Conservation (phyloP, 2,888 invertebrate species). For the Clunio marinus region DNA sequence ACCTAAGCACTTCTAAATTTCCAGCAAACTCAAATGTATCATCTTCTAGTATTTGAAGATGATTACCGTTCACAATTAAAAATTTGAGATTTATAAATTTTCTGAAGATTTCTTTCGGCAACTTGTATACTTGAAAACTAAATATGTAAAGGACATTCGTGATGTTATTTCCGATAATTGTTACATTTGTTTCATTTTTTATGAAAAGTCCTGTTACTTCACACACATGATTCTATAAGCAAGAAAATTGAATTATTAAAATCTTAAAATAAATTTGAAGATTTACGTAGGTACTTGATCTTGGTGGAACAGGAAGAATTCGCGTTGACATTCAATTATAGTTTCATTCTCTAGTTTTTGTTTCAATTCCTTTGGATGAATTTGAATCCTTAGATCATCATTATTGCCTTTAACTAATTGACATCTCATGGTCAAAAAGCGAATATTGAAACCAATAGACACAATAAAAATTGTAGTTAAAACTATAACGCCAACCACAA, state of each 20-base stretch:
- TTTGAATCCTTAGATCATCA: constrained; percentile 13
- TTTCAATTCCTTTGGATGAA: neutral
- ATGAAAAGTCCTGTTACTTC: constrained; percentile 12
- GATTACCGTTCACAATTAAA: constrained; percentile 34
- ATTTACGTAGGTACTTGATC: constrained; percentile 22
- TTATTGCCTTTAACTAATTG: neutral
- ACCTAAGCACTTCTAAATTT: constrained; percentile 1
- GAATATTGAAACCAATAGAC: constrained; percentile 4
- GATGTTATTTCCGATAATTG: constrained; percentile 3
- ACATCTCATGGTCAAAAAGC: neutral
- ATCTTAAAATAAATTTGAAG: neutral
- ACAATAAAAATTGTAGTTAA: neutral
- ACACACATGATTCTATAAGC: constrained; percentile 22
- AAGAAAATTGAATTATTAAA: neutral
- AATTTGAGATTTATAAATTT: constrained; percentile 13
- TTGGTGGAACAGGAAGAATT: constrained; percentile 29
- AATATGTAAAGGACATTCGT: constrained; percentile 22
- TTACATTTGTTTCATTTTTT: constrained; percentile 22
- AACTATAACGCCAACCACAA: neutral
- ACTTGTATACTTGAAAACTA: constrained; percentile 19
- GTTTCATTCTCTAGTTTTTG: neutral
- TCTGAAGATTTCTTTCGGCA: constrained; percentile 17
- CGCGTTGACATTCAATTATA: constrained; percentile 30
- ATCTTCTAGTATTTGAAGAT: neutral
- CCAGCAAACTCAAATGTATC: neutral